Evolutionary conservation across 2,797 vertebrate genomes (phyloP).

Genomic region (Anabas testudineus): DNA sequence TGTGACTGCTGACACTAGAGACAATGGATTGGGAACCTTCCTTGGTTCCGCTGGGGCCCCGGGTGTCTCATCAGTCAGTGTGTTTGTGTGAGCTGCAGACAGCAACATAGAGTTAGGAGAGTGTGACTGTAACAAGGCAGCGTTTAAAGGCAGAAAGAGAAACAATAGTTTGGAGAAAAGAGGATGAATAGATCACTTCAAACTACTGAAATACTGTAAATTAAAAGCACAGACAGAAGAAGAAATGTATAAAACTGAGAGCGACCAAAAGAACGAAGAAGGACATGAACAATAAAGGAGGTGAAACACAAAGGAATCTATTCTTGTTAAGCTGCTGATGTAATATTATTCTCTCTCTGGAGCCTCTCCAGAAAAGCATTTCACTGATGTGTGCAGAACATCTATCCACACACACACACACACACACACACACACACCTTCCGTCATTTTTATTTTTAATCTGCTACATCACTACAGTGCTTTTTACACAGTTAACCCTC

Average conservation of each 20-base stretch:
- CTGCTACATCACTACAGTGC: not conserved
- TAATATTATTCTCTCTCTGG: not conserved
- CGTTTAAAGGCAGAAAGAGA: constrained; percentile 17
- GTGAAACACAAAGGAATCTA: not conserved
- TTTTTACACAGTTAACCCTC: not conserved
- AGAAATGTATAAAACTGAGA: not conserved
- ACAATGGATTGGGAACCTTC: constrained; percentile 49
- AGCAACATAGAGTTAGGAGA: constrained; percentile 42
- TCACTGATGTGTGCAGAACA: too few species aligned
- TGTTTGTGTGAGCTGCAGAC: constrained; percentile 13
- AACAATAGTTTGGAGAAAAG: not conserved
- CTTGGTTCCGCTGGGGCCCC: constrained; percentile 23
- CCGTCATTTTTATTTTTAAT: not conserved
- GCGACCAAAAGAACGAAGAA: not conserved
- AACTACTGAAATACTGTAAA: not conserved
- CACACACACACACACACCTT: not conserved
- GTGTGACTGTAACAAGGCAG: constrained; percentile 32
- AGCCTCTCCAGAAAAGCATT: not conserved
- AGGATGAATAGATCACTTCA: not conserved
- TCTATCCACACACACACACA: not conserved
- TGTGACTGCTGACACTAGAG: constrained; percentile 51
- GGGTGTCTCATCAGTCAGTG: constrained; percentile 31
- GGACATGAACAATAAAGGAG: not conserved
- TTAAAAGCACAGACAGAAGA: not conserved
- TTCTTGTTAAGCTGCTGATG: constrained; percentile 8